phyloP scores from a whole-genome alignment of 2,113 vertebrate species.

The Daboia siamensis region DNA sequence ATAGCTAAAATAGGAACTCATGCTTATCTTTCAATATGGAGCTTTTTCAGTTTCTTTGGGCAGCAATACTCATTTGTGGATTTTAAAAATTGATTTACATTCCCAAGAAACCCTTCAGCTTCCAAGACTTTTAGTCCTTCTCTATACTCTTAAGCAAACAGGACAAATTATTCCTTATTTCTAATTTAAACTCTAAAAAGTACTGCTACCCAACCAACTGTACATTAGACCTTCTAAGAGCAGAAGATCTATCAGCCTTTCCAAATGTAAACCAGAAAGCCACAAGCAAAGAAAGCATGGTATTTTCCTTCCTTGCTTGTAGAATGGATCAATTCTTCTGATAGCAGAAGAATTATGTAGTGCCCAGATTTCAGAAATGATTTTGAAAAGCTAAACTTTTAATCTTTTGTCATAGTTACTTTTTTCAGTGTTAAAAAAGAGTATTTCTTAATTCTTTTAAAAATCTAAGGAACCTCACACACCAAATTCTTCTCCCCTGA shows the following conservation, averaged over 20 bases:
- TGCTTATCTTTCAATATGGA: background rate
- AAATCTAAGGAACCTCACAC: background rate
- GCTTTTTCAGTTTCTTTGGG: background rate
- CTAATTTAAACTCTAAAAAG: background rate
- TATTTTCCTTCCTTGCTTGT: background rate
- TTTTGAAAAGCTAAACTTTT: background rate
- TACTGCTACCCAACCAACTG: background rate
- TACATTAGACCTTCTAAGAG: background rate
- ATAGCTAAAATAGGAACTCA: background rate
- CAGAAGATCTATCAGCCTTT: background rate
- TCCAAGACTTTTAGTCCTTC: background rate
- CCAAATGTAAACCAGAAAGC: background rate
- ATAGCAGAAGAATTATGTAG: background rate
- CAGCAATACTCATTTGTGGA: background rate
- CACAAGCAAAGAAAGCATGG: background rate
- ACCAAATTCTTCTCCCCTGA: background rate
- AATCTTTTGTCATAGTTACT: background rate
- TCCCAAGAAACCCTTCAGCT: background rate
- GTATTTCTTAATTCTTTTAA: background rate
- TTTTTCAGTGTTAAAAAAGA: background rate
- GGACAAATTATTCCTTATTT: background rate
- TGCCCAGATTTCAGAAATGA: background rate
- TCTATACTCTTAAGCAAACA: background rate
- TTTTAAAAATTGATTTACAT: background rate
- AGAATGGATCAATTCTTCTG: background rate